Conservation (phyloP, 2,888 invertebrate species). For the Galeopsomyia nigrocyanea region DNA sequence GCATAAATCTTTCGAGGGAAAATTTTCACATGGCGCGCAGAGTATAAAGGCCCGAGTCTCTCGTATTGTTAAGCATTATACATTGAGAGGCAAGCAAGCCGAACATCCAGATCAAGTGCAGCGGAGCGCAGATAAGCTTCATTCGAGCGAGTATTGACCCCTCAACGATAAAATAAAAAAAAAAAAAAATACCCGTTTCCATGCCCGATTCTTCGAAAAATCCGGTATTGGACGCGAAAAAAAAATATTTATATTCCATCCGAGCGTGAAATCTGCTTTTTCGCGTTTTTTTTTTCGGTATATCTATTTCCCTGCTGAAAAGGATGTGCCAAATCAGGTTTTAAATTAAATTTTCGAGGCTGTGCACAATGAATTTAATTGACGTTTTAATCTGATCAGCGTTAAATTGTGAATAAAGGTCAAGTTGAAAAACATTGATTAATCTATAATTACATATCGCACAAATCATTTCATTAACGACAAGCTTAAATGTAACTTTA, state of each 20-base stretch:
- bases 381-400: too few relatives aligned
- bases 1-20: not conserved
- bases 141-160: conserved; percentile 29
- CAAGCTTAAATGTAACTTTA: too few relatives aligned
- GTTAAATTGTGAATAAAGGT: too few relatives aligned
- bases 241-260: not conserved
- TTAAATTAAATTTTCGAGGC: not conserved
- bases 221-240: not conserved
- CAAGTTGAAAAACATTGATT: too few relatives aligned
- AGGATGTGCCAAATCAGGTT: not conserved
- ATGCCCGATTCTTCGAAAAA: not conserved
- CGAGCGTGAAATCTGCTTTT: conserved; percentile 3
- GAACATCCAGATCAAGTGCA: conserved; percentile 24
- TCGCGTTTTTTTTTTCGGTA: not conserved
- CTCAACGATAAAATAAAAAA: conserved; percentile 16
- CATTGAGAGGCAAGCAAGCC: conserved; percentile 13
- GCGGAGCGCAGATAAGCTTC: conserved; percentile 27
- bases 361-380: too few relatives aligned
- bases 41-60: conserved; percentile 16
- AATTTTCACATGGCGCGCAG: conserved; percentile 1
- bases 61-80: conserved; percentile 32
- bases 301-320: conserved; percentile 34
- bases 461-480: too few relatives aligned
- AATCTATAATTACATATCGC: too few relatives aligned
- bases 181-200: conserved; percentile 23